phyloP scores from a whole-genome alignment of 2,797 vertebrate genomes.

The Taenioides sp. region DNA sequence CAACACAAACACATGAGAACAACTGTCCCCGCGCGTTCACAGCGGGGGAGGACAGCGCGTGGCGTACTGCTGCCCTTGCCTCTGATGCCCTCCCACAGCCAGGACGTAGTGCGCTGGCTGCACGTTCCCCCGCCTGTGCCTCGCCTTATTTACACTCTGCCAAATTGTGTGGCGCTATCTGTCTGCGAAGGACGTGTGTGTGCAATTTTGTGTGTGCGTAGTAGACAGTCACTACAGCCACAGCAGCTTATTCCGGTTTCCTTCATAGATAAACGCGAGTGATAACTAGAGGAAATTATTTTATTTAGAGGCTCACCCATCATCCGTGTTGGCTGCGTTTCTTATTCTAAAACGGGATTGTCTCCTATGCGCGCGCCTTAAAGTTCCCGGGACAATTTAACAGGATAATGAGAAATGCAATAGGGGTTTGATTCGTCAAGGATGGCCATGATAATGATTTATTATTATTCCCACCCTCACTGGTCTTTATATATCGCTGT shows the following conservation, averaged over 20 bases:
- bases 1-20: conserved; percentile 16
- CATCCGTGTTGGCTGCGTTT: conserved; percentile 56
- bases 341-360: conserved; percentile 65
- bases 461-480: conserved; percentile 36
- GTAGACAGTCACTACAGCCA: conserved; percentile 19
- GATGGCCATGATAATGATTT: conserved; percentile 47
- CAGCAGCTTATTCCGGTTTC: conserved; percentile 52
- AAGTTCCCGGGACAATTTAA: conserved; percentile 68
- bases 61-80: too few species aligned
- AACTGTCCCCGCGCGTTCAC: conserved; percentile 33
- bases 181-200: conserved; percentile 29
- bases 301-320: conserved; percentile 52
- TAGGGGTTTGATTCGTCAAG: conserved; percentile 59
- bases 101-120: too few species aligned
- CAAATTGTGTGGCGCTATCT: conserved; percentile 44
- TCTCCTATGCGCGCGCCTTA: conserved; percentile 56
- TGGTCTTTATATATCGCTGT: conserved; percentile 13
- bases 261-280: conserved; percentile 66
- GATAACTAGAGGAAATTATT: conserved; percentile 68
- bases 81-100: too few species aligned
- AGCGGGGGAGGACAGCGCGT: conserved; percentile 14
- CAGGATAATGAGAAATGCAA: conserved; percentile 69
- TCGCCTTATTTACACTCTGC: too few species aligned
- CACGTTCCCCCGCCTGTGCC: too few species aligned
- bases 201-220: conserved; percentile 45